Evolutionary conservation across 2,797 vertebrate genomes (phyloP), one percentile per base, ranked within the genome.

Genomic region (Pterois miles): DNA sequence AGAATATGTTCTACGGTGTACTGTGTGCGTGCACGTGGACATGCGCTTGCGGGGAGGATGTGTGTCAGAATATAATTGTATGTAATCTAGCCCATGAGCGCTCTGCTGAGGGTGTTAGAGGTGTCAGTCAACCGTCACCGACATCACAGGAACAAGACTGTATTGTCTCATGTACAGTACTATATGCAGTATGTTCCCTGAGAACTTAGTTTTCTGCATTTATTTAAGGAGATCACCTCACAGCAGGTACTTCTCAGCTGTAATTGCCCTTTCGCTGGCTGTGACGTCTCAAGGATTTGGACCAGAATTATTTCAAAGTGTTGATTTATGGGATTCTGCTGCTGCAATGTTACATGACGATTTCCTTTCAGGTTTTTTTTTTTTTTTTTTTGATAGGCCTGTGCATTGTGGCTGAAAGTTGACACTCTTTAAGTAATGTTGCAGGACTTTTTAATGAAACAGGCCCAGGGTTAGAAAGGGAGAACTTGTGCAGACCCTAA

Each of bases 351-450:
- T 79, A 75, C 75, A 65, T 70, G 76, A 78, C 54, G 36, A 78
- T 68, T 79, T 87, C 48, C 79, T 65, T 56, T 76, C 80, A 54
- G 20, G 12, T 82, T 14, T 67, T 38, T 71, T 34, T 67, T 67
- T 74, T 56, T 72, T 71, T 74, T 56, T 3, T n/a, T n/a, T n/a
- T n/a, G n/a, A n/a, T 71, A 63, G 64, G 80, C 25, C 6, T 34
- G 68, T 76, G 31, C 52, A 67, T 80, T 82, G 71, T 58, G 53
- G 40, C 59, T 89, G 84, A 73, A 90, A 87, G 71, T 76, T 38
- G 81, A 88, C 66, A 86, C 76, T 77, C 65, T 75, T 76, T 60
- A 52, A 82, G 80, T 69, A 87, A 83, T 67, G 81, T 80, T 80
- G 71, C 74, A 71, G 60, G 65, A 59, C 54, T 83, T 75, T 75